These are phyloP conservation scores for Heliconius ethilla DNA, from an alignment of 2,888 invertebrate species.

Conservation along the genomic window DNA sequence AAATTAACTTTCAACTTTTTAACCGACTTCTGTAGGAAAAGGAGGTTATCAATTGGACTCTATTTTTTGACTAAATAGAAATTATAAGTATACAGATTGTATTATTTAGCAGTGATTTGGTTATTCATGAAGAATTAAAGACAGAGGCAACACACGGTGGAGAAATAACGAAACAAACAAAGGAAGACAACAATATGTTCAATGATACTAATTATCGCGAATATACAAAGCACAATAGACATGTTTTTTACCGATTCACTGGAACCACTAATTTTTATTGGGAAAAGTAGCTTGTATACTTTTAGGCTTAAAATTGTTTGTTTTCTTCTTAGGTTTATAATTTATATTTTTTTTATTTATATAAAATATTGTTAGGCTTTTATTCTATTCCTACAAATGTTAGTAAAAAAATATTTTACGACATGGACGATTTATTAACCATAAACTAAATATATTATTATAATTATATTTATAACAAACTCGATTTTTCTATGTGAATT, in stretches of 20 bases:
- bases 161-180: conserved; percentile 8
- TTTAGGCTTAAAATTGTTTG: neutral
- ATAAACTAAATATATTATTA: no score
- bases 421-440: no score
- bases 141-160: neutral
- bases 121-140: neutral
- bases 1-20: no score
- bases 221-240: conserved; percentile 28
- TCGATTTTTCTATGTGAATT: no score
- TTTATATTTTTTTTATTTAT: neutral
- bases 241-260: conserved; percentile 17
- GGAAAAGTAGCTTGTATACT: neutral
- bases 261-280: conserved; percentile 4
- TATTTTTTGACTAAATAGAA: no score
- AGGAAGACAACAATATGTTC: conserved; percentile 21
- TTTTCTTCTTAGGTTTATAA: neutral
- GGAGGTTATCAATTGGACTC: no score
- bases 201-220: conserved; percentile 4
- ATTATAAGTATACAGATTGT: no score
- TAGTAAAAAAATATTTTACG: no score
- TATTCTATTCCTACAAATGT: no score
- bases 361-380: no score
- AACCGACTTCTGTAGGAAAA: no score
- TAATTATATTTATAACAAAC: no score
- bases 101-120: neutral